Evolutionary conservation across 2,888 invertebrate genomes (phyloP), one percentile per base, ranked within the genome.

Genomic region (Biston stratarius): DNA sequence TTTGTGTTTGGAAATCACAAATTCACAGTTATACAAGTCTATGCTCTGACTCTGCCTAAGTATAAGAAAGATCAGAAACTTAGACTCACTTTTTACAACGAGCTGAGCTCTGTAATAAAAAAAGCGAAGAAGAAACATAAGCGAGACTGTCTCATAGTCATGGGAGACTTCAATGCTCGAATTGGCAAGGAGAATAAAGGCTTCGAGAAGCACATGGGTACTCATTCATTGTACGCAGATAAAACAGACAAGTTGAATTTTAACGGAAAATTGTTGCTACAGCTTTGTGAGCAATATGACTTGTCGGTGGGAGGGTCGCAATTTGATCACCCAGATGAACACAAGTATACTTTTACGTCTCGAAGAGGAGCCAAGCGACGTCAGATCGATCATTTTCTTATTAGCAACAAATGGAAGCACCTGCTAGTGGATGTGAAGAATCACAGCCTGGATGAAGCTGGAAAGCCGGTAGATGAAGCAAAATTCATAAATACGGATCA

Each of bases 141-240:
- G 0, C 38, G 14, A 1, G 52, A 52, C 7, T 14, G 14, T 38
- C 36, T 52, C 5, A n/a, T 52, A 9, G 14, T 52, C 10, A 52
- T 52, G 52, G 52, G 52, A 38, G 52, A 52, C 14, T 44, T 57
- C 12, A 55, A 42, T 42, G 55, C 55, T 24, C 40, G 55, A 42
- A 42, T 55, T 7, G 55, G 55, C 14, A 0, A 1, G 0, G 5
- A 42, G 6, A 42, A 42, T 24, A n/a, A 42, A 12, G 42, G 42
- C 3, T 24, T 24, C 12, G 42, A 55, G 24, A 1, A n/a, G 11
- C 1, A 12, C 12, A 55, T 55, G 42, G 52, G 38, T 5, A 14
- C 10, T 14, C 38, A 52, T 14, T 36, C 36, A 36, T 36, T 36
- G n/a, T 7, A 24, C 2, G n/a, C 0, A 1, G 5, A 55, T 24